phyloP scores from a whole-genome alignment of 2,888 invertebrate species.

The Pachycephus smyrnensis region DNA sequence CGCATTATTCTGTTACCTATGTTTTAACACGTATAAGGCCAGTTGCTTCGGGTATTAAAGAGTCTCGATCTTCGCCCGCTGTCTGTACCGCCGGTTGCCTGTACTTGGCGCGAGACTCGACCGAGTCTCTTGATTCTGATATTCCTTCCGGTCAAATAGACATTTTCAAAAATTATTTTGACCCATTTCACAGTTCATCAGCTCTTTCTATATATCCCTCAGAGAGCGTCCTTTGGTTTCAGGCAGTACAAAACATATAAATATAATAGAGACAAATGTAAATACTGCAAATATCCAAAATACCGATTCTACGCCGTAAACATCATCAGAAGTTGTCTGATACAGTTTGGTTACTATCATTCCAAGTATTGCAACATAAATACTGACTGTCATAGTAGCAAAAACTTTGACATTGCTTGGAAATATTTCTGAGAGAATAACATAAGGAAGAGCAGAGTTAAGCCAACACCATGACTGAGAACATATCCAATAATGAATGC shows the following conservation, averaged over 20 bases:
- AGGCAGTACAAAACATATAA: conserved; percentile 47
- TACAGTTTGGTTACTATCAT: conserved; percentile 49
- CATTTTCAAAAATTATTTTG: too few relatives aligned
- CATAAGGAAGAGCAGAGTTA: background rate
- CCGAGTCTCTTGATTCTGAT: too few relatives aligned
- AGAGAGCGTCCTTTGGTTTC: conserved; percentile 61
- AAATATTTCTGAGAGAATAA: conserved; percentile 27
- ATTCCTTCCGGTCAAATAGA: too few relatives aligned
- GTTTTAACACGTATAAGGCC: too few relatives aligned
- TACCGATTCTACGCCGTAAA: conserved; percentile 51
- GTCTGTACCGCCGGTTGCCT: too few relatives aligned
- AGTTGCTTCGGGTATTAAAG: too few relatives aligned
- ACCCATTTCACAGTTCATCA: conserved; percentile 22
- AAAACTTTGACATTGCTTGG: conserved; percentile 20
- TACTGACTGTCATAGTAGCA: conserved; percentile 44
- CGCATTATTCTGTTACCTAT: too few relatives aligned
- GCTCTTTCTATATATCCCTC: conserved; percentile 55
- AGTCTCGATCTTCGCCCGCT: too few relatives aligned
- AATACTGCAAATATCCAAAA: conserved; percentile 51
- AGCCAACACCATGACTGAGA: too few relatives aligned
- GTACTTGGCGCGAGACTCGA: too few relatives aligned
- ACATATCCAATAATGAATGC: background rate
- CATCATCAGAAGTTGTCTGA: conserved; percentile 45
- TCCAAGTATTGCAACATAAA: conserved; percentile 43
- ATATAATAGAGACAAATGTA: conserved; percentile 38